Conservation (phyloP, 2,797 vertebrate species). For the Dermochelys coriacea region DNA sequence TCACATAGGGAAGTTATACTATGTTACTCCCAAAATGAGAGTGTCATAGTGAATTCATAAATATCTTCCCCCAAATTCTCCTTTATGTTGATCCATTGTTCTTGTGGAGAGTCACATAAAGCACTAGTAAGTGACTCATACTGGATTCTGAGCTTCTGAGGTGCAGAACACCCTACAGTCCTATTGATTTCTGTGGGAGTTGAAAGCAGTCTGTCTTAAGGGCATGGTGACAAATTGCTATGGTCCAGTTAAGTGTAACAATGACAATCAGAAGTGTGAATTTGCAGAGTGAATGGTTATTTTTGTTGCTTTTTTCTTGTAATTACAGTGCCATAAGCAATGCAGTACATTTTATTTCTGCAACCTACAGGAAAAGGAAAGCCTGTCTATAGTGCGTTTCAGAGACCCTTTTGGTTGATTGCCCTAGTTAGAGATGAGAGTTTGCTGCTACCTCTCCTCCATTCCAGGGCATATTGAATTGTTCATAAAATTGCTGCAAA, state of each 20-base stretch:
- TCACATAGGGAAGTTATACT: neutral
- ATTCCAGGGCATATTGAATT: neutral
- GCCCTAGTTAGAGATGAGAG: neutral
- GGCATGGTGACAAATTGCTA: neutral
- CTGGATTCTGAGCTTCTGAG: neutral
- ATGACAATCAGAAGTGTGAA: neutral
- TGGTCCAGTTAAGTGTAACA: neutral
- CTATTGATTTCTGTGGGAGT: neutral
- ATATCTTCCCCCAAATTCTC: accelerated
- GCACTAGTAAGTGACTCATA: neutral
- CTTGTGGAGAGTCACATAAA: neutral
- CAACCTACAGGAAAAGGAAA: neutral
- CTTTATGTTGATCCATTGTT: neutral
- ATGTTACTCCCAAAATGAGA: neutral
- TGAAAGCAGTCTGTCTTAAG: neutral
- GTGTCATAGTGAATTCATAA: neutral
- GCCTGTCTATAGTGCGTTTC: neutral
- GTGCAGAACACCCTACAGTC: neutral
- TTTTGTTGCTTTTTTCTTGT: neutral
- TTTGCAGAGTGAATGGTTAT: neutral
- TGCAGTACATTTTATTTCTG: neutral
- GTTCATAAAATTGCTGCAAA: neutral
- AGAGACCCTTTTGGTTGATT: neutral
- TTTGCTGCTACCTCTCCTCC: neutral
- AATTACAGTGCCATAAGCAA: neutral